These are phyloP conservation scores for Scomber scombrus DNA, from an alignment of 2,113 vertebrate genomes.

Conservation along the genomic window DNA sequence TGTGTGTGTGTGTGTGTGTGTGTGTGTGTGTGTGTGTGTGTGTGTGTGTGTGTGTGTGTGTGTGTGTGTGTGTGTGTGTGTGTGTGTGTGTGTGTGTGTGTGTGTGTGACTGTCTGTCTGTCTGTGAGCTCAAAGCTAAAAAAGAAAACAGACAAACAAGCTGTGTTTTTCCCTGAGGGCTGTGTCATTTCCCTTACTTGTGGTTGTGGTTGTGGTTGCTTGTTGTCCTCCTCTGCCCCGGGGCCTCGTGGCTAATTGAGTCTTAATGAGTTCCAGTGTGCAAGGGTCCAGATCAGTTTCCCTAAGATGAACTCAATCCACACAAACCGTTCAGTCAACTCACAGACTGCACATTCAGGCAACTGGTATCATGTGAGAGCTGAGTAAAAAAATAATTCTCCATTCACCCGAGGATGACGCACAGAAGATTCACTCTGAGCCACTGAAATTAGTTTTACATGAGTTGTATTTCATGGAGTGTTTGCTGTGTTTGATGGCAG, in stretches of 20 bases:
- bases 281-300: constrained; percentile 18
- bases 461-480: not conserved
- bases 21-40: not conserved
- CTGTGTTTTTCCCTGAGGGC: not conserved
- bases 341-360: not conserved
- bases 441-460: not conserved
- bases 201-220: constrained; percentile 41
- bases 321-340: not conserved
- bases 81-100: not conserved
- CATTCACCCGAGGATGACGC: not conserved
- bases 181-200: constrained; percentile 16
- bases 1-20: not conserved
- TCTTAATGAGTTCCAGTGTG: constrained; percentile 27
- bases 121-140: not conserved
- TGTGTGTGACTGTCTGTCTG: not conserved
- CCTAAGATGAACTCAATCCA: constrained; percentile 23
- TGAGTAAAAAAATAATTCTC: constrained; percentile 5
- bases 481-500: not conserved
- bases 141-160: not conserved
- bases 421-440: not conserved
- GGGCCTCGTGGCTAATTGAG: constrained; percentile 15
- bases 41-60: not conserved
- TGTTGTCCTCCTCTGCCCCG: constrained; percentile 7
- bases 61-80: not conserved
- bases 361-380: constrained; percentile 27